A percentile compares a stretch with the other conserved stretches of the same genome.
These are phyloP conservation scores for Selene dorsalis DNA, from an alignment of 2,797 vertebrate genomes.

Conservation along the genomic window DNA sequence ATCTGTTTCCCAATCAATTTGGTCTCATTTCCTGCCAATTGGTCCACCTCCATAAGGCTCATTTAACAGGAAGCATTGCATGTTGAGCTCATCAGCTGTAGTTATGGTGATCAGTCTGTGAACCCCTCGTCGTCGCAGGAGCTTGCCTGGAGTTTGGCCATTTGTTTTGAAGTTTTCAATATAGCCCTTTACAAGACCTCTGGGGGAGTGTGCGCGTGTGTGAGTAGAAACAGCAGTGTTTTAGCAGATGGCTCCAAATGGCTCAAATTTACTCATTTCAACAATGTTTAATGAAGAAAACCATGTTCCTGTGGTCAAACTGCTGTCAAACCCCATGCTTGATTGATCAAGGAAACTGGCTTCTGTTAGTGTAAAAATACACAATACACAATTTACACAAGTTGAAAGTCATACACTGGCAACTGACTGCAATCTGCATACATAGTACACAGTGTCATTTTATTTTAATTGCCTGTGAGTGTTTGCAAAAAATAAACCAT, in stretches of 20 bases:
- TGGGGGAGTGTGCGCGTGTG: background rate
- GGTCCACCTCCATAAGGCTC: slow-evolving; percentile 71
- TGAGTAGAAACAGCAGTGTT: slow-evolving; percentile 10
- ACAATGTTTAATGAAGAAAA: slow-evolving; percentile 36
- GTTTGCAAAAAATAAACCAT: slow-evolving; percentile 23
- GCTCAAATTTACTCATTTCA: slow-evolving; percentile 39
- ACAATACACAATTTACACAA: slow-evolving; percentile 17
- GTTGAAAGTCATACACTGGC: slow-evolving; percentile 1
- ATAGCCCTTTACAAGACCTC: slow-evolving; percentile 26
- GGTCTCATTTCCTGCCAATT: slow-evolving; percentile 78
- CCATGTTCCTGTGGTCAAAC: slow-evolving; percentile 11
- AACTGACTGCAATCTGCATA: slow-evolving; percentile 18
- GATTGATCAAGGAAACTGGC: slow-evolving; percentile 28
- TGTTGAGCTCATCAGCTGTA: slow-evolving; percentile 67
- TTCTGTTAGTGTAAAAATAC: background rate
- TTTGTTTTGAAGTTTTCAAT: slow-evolving; percentile 45
- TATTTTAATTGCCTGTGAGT: slow-evolving; percentile 15
- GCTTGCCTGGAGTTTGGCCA: slow-evolving; percentile 39
- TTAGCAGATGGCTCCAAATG: slow-evolving; percentile 66
- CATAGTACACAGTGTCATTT: background rate
- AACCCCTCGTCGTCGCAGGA: slow-evolving; percentile 24
- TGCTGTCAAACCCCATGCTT: slow-evolving; percentile 22
- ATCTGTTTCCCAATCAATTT: slow-evolving; percentile 77
- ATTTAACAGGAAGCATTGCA: slow-evolving; percentile 70
- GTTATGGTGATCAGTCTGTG: slow-evolving; percentile 61